Evolutionary conservation across 2,113 vertebrate genomes (phyloP).

Genomic region (Tupaia chinensis): DNA sequence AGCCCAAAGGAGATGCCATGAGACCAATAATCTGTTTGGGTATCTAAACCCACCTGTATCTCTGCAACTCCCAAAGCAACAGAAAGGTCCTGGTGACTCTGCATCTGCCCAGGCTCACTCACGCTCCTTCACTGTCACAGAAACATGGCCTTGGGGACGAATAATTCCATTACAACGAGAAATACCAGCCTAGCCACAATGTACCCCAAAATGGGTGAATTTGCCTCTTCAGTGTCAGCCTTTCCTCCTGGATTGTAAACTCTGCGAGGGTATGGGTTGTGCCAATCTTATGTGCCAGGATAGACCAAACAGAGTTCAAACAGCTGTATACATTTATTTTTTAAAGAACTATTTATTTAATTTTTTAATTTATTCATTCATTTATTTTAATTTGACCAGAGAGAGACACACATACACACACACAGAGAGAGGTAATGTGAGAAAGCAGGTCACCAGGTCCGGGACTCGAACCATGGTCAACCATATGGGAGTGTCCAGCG

Average conservation of each 20-base stretch:
- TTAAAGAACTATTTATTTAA: no score
- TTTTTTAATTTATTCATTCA: no score
- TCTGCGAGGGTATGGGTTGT: not conserved
- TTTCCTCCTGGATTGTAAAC: not conserved
- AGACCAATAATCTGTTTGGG: not conserved
- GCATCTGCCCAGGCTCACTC: not conserved
- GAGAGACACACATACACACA: no score
- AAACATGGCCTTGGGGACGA: not conserved
- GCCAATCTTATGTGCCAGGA: not conserved
- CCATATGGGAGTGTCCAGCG: no score
- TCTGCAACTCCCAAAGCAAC: not conserved
- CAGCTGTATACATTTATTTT: no score
- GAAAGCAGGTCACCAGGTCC: no score
- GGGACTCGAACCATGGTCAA: no score
- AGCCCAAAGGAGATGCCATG: not conserved
- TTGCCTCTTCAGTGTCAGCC: no score
- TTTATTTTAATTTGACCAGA: no score
- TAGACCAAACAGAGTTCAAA: no score
- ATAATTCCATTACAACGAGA: not conserved
- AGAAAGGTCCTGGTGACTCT: not conserved
- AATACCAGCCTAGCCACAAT: fast-evolving
- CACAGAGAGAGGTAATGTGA: no score
- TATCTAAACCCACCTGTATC: not conserved
- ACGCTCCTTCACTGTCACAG: not conserved
- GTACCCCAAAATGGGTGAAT: not conserved